phyloP scores from a whole-genome alignment of 2,888 invertebrate species.

The Ctena decussata region DNA sequence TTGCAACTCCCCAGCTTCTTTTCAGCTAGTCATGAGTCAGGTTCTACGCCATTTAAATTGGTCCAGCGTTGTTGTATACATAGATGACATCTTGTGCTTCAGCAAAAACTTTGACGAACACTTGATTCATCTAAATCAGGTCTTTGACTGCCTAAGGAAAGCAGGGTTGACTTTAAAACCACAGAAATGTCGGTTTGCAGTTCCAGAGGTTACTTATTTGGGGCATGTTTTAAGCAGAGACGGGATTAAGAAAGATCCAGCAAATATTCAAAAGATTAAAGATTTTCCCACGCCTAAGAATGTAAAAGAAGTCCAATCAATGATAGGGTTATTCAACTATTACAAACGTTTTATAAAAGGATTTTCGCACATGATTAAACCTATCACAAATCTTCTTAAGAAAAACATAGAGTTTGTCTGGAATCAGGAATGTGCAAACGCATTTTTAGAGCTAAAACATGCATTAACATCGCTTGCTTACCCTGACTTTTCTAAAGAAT shows the following conservation, averaged over 20 bases:
- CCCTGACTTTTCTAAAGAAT: slow-evolving; percentile 55
- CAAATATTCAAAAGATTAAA: slow-evolving; percentile 48
- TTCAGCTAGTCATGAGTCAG: slow-evolving; percentile 59
- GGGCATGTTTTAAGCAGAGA: slow-evolving; percentile 66
- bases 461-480: slow-evolving; percentile 53
- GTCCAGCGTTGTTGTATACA: slow-evolving; percentile 63
- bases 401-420: slow-evolving; percentile 69
- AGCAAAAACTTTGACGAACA: slow-evolving; percentile 63
- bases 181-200: slow-evolving; percentile 63
- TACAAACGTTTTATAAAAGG: slow-evolving; percentile 84
- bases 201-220: slow-evolving; percentile 52
- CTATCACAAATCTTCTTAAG: slow-evolving; percentile 78
- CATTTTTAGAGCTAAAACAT: slow-evolving; percentile 79
- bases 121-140: slow-evolving; percentile 48
- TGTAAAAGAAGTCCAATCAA: slow-evolving; percentile 56
- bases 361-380: slow-evolving; percentile 72
- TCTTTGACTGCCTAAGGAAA: slow-evolving; percentile 34
- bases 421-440: slow-evolving; percentile 73
- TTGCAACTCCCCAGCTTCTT: slow-evolving; percentile 53
- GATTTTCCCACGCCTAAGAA: slow-evolving; percentile 57
- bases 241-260: slow-evolving; percentile 58
- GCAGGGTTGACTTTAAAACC: slow-evolving; percentile 45
- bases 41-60: slow-evolving; percentile 63
- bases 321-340: slow-evolving; percentile 79
- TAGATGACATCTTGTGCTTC: slow-evolving; percentile 65